Percentiles rank a stretch among this genome's conserved stretches.
These are phyloP conservation scores for Micronisus gabar DNA, from an alignment of 2,113 vertebrate genomes.

Conservation along the genomic window DNA sequence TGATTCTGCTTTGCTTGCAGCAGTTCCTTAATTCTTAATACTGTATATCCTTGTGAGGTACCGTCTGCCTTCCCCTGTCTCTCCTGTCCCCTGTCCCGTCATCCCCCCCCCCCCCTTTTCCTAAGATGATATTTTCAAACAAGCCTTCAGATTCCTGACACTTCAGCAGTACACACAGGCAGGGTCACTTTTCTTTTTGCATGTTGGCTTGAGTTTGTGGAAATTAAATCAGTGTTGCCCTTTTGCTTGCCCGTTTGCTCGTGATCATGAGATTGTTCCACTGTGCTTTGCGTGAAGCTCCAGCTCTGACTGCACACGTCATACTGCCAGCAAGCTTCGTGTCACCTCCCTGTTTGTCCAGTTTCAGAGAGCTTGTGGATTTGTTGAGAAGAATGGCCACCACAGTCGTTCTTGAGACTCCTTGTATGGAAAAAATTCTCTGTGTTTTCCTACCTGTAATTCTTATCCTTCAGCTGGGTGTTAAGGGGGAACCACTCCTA, in stretches of 20 bases:
- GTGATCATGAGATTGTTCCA: neutral
- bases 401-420: neutral
- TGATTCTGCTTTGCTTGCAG: slow-evolving; percentile 1
- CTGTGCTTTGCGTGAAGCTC: neutral
- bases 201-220: neutral
- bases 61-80: neutral
- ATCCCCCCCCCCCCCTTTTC: rapidly evolving
- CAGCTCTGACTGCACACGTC: neutral
- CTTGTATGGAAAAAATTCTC: neutral
- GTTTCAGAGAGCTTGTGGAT: neutral
- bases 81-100: no score
- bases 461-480: neutral
- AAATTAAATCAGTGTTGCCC: neutral
- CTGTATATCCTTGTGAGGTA: neutral
- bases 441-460: neutral
- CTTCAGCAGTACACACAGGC: neutral
- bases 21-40: slow-evolving; percentile 1
- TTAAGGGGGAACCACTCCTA: neutral
- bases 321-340: neutral
- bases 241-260: neutral
- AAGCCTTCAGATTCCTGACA: neutral
- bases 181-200: neutral
- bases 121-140: neutral
- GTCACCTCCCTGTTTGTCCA: neutral
- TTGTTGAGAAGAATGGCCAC: neutral